Percentiles rank a stretch among this genome's conserved stretches.
Evolutionary conservation across 1,140 invertebrate genomes (phyloP).

Genomic region (Hyles euphorbiae): DNA sequence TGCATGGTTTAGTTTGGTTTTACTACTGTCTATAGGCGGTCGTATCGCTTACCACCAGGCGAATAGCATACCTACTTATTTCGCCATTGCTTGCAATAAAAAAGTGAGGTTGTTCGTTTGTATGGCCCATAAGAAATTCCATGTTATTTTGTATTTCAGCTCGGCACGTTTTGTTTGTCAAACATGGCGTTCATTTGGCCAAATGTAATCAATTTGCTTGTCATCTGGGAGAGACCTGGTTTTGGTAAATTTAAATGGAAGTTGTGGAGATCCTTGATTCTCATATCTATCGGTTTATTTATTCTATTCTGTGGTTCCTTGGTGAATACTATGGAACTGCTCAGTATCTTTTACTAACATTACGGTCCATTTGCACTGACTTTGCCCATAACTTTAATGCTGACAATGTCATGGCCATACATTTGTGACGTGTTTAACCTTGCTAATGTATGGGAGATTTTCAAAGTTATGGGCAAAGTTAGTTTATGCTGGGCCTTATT

Average conservation of each 20-base stretch:
- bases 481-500: too few species aligned
- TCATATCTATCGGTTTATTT: constrained; percentile 36
- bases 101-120: background rate
- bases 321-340: constrained; percentile 36
- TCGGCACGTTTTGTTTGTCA: constrained; percentile 49
- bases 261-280: constrained; percentile 28
- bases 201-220: constrained; percentile 40
- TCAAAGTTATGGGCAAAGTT: too few species aligned
- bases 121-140: background rate
- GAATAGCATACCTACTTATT: too few species aligned
- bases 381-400: background rate
- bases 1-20: too few species aligned
- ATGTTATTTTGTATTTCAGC: constrained; percentile 32
- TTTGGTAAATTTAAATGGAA: constrained; percentile 40
- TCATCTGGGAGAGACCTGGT: constrained; percentile 48
- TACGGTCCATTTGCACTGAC: background rate
- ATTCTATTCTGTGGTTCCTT: constrained; percentile 34
- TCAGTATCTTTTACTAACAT: constrained; percentile 17
- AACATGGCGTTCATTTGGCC: constrained; percentile 61
- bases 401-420: background rate
- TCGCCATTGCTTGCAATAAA: too few species aligned
- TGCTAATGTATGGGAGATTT: too few species aligned
- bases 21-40: too few species aligned
- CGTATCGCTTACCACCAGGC: too few species aligned
- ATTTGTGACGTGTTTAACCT: too few species aligned